A percentile compares a stretch with the other conserved stretches of the same genome.
phyloP scores from a whole-genome alignment of 2,113 vertebrate species.

The Antigone vipio region DNA sequence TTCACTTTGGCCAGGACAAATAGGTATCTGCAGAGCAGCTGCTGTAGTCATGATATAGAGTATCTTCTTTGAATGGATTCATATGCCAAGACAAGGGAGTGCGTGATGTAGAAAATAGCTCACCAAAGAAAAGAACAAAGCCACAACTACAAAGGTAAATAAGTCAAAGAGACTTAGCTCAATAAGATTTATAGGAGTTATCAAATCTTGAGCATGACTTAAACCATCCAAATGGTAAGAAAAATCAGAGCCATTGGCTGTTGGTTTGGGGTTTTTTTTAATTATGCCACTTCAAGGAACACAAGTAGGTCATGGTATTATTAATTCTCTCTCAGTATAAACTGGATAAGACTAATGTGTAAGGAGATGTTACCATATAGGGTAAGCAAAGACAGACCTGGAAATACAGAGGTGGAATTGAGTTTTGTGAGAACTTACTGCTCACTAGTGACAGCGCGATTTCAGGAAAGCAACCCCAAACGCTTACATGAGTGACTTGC shows the following conservation, averaged over 20 bases:
- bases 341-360: not conserved
- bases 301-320: not conserved
- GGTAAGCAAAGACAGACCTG: not conserved
- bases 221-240: conserved; percentile 19
- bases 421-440: not conserved
- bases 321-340: not conserved
- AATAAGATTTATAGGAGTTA: conserved; percentile 61
- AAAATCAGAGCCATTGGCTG: not conserved
- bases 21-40: conserved; percentile 63
- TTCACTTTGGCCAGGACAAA: conserved; percentile 58
- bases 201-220: conserved; percentile 13
- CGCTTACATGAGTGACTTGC: not conserved
- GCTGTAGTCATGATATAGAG: conserved; percentile 39
- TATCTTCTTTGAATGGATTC: conserved; percentile 51
- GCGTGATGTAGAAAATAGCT: conserved; percentile 46
- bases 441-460: accelerated
- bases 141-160: conserved; percentile 69
- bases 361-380: not conserved
- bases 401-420: not conserved
- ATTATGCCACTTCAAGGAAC: not conserved
- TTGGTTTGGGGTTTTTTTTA: not conserved
- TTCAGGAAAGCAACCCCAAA: not conserved
- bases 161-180: conserved; percentile 70
- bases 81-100: conserved; percentile 26
- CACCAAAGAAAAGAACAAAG: conserved; percentile 73